phyloP scores from a whole-genome alignment of 2,888 invertebrate species.

The Hofmannophila pseudospretella region DNA sequence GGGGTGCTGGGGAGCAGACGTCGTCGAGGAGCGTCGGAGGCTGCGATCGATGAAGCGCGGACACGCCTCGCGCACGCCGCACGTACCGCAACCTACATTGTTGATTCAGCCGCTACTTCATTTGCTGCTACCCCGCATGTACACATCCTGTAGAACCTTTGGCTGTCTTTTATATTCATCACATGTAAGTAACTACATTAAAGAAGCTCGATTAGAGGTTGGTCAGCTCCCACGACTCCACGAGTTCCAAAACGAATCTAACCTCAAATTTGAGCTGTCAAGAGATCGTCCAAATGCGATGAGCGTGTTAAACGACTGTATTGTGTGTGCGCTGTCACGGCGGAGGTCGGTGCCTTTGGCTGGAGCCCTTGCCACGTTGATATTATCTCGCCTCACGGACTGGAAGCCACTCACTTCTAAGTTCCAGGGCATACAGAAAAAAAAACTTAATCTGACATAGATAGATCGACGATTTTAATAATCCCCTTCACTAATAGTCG shows the following conservation, averaged over 20 bases:
- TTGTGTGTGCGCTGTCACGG: conserved; percentile 65
- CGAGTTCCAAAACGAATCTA: conserved; percentile 33
- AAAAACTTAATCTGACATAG: conserved; percentile 43
- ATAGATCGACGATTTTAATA: conserved; percentile 31
- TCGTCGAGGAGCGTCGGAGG: conserved; percentile 74
- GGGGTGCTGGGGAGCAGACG: conserved; percentile 51
- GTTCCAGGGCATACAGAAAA: conserved; percentile 28
- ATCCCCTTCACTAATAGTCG: conserved; percentile 24
- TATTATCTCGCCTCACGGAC: conserved; percentile 51
- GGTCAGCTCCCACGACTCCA: conserved; percentile 16
- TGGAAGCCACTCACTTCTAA: conserved; percentile 45
- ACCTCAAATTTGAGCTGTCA: conserved; percentile 57
- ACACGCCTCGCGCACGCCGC: conserved; percentile 69
- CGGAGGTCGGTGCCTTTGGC: conserved; percentile 55
- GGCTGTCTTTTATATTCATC: not conserved
- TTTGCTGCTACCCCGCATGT: conserved; percentile 15
- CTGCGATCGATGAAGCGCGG: conserved; percentile 78
- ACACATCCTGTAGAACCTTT: not conserved
- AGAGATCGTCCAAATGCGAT: conserved; percentile 59
- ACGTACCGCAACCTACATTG: conserved; percentile 53
- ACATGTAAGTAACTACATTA: not conserved
- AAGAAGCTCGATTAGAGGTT: not conserved
- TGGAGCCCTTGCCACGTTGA: conserved; percentile 36
- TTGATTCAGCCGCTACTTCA: conserved; percentile 46
- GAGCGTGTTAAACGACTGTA: conserved; percentile 74